These are phyloP conservation scores for Sula dactylatra DNA, from an alignment of 2,113 vertebrate species.

Conservation along the genomic window DNA sequence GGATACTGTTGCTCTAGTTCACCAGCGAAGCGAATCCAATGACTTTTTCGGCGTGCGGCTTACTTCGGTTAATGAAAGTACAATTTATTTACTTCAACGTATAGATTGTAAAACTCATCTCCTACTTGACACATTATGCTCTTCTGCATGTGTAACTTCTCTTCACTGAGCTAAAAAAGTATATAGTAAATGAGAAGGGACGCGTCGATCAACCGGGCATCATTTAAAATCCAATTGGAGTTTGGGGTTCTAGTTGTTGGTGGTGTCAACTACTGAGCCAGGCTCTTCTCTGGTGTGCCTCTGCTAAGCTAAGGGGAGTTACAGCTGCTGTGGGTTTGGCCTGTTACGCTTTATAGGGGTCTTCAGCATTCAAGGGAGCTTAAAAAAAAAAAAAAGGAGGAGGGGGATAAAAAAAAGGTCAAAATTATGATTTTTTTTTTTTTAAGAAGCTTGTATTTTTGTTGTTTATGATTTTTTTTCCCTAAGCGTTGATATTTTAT, in stretches of 20 bases:
- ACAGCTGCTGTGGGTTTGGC: not conserved
- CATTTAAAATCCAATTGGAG: not conserved
- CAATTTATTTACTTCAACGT: constrained; percentile 47
- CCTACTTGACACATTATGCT: constrained; percentile 22
- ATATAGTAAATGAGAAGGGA: not conserved
- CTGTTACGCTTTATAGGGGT: not conserved
- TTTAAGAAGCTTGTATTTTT: not conserved
- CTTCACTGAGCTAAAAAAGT: not conserved
- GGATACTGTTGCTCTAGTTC: constrained; percentile 62
- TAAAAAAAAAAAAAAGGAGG: not conserved
- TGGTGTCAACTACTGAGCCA: not conserved
- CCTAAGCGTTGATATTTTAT: not conserved
- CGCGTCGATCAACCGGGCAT: not conserved
- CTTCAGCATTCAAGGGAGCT: not conserved
- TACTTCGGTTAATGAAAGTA: constrained; percentile 53
- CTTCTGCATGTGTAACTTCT: constrained; percentile 13
- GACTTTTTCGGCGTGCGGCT: constrained; percentile 15
- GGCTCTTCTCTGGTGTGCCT: not conserved
- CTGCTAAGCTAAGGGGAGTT: not conserved
- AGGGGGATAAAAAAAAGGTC: too few species aligned
- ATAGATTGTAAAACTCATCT: constrained; percentile 27
- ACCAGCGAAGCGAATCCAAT: constrained; percentile 67
- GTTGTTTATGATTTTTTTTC: too few species aligned
- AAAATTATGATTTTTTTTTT: too few species aligned
- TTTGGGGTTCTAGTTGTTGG: not conserved